Evolutionary conservation across 2,888 invertebrate species (phyloP), one percentile per base, ranked within the genome.

Genomic region (Diloba caeruleocephala): DNA sequence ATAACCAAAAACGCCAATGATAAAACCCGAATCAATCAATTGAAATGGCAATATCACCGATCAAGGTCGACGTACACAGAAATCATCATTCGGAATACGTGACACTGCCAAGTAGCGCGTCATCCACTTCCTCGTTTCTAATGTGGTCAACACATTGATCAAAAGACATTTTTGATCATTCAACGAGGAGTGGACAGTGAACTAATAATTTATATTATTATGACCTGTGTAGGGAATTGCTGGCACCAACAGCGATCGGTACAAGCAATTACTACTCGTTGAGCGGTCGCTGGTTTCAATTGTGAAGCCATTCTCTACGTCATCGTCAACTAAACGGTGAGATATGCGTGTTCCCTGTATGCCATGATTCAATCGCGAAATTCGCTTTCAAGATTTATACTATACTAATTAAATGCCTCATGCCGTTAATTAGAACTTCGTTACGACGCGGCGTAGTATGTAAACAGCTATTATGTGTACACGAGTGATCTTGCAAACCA

Each of bases 201-300:
- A 21, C 6, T 5, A 21, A 21, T 21, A 21, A 21, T 21, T 21
- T 2, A 78, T 79, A 76, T 75, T 78, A 78, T 77, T 78, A 80
- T 76, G 69, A 64, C 60, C 74, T 76, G 66, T 74, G 64, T 78
- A 85, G 77, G 79, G 83, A 82, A 84, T 81, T 75, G 79, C 75
- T 69, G 44, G 67, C 67, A 74, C 79, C 78, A 81, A 84, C 83
- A 82, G 79, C 78, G 81, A 85, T 85, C 82, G 71, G 70, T 74
- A 72, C 82, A 85, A 86, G 87, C 91, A 91, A 92, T 92, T 92
- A 90, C 87, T 79, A 72, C 87, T 89, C 77, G 85, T 92, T 91
- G 89, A 89, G 82, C 84, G 84, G 81, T 80, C 80, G 80, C 70
- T 78, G 63, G 78, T 84, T 85, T 84, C 91, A 92, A 92, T 91